Evolutionary conservation across 2,113 vertebrate species (phyloP), one percentile per base, ranked within the genome.

Genomic region (Muntiacus muntjak): DNA sequence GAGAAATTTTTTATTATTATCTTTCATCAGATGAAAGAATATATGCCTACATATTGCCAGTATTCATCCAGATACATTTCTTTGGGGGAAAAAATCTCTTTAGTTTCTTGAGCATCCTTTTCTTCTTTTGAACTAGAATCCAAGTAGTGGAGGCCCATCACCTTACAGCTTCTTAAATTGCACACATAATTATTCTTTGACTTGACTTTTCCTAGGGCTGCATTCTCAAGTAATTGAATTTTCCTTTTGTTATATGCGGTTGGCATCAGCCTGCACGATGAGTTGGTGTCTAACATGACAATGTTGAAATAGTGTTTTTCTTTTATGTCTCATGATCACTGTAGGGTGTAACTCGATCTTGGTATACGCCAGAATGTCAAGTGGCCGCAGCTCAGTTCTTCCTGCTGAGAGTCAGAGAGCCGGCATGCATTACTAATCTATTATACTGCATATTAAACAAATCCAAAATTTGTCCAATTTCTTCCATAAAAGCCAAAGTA

Each of bases 281-380:
- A 79, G 62, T 86, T 92, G 82, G 50, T 74, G 81, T 97, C 96
- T 97, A 89, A 81, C 67, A 87, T 6, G 23, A 47, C 52, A 89
- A n/a, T 91, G 94, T 58, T 96, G 86, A 94, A 96, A 93, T 84
- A 93, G 30, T 85, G 28, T 92, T 97, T 97, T 95, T 84, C 36
- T 91, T 90, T 96, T 96, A 47, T 96, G 96, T 79, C 87, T 98
- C 82, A 91, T 97, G 90, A 93, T 96, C 71, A 74, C 94, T 89
- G 55, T 58, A 96, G 98, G 97, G 97, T 97, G 98, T 97, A 96
- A 98, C 97, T 94, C 60, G n/a, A 89, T 79, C 52, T 91, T 52
- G 16, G 33, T 79, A 13, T 74, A 74, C 0, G 55, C 94, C 97
- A 97, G 88, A 91, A 91, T 92, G 83, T 87, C 95, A 92, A 98